Conservation (phyloP, 2,113 vertebrate species). For the Hepsetus odoe region DNA sequence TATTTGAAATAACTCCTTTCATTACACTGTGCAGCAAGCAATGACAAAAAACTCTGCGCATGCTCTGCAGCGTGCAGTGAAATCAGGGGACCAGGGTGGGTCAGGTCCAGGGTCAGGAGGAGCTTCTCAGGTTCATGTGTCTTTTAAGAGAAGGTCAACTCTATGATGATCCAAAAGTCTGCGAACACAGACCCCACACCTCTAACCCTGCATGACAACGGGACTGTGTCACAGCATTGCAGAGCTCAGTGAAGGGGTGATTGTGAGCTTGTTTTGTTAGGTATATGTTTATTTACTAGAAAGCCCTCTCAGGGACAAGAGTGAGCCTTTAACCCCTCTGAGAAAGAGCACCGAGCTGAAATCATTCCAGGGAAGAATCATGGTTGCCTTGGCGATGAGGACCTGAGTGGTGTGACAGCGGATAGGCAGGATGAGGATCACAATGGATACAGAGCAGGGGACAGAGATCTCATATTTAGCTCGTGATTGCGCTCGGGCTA, state of each 20-base stretch:
- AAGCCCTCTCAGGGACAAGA: slow-evolving; percentile 32
- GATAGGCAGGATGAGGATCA: slow-evolving; percentile 64
- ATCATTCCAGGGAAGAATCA: slow-evolving; percentile 44
- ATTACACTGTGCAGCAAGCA: slow-evolving; percentile 56
- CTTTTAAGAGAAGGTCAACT: slow-evolving; percentile 55
- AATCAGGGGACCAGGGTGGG: slow-evolving; percentile 42
- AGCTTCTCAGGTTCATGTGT: slow-evolving; percentile 53
- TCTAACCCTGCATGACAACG: slow-evolving; percentile 60
- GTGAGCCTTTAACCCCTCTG: slow-evolving; percentile 28
- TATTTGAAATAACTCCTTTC: not conserved
- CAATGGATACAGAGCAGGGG: slow-evolving; percentile 68
- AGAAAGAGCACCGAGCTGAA: slow-evolving; percentile 25
- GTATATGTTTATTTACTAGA: slow-evolving; percentile 39
- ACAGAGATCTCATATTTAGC: slow-evolving; percentile 79
- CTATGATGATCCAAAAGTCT: slow-evolving; percentile 38
- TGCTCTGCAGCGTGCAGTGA: slow-evolving; percentile 13
- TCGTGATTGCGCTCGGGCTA: slow-evolving; percentile 86
- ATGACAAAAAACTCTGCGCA: too few species aligned
- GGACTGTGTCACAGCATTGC: slow-evolving; percentile 19
- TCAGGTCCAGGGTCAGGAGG: slow-evolving; percentile 59
- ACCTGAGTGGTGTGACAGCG: slow-evolving; percentile 58
- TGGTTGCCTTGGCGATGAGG: slow-evolving; percentile 48
- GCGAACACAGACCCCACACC: slow-evolving; percentile 26
- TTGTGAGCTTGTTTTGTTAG: slow-evolving; percentile 23
- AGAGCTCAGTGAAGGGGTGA: slow-evolving; percentile 1